Evolutionary conservation across 2,888 invertebrate species (phyloP), one percentile per base, ranked within the genome.

Genomic region (Ctena decussata): DNA sequence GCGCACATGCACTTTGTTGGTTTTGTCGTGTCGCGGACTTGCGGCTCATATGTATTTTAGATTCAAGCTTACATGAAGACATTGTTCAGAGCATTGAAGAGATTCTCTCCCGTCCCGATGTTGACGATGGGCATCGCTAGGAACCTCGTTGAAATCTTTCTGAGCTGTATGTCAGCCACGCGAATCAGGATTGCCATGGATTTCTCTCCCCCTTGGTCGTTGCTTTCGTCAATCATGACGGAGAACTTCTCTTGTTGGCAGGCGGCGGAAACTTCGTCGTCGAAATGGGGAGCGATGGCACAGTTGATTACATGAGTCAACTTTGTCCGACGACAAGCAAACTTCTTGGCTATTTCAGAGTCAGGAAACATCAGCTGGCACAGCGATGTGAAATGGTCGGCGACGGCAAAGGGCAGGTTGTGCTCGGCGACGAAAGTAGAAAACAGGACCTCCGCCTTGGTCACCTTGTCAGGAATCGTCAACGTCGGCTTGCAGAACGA

Each of bases 291-390:
- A 0, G 82, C 89, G 6, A 84, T 30, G 0, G 77, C 76, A 15
- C 79, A 21, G 41, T 77, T 82, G 11, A 86, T n/a, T 6, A 88
- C 82, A 65, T 82, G 69, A 0, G 86, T 85, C 0, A 80, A 72
- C 70, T 90, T 90, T 0, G 84, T 81, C 30, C 80, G 49, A 30
- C 74, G 77, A 75, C 89, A 90, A 35, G 72, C 35, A 70, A 87
- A 89, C 75, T 86, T 88, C 82, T 89, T 79, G n/a, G 89, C 85
- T 11, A 86, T 85, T 11, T 41, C 49, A 3, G 80, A 86, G 69
- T 90, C 86, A 41, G 90, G 89, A 69, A 90, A 90, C 90, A 90
- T 86, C 11, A 24, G 24, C 77, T 80, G 79, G 39, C 82, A 37
- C 1, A 87, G 46, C 0, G 37, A 8, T 21, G 78, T 80, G 71